These are phyloP conservation scores for Sebastes hopkinsi DNA, from an alignment of 2,797 vertebrate genomes.

Conservation along the genomic window DNA sequence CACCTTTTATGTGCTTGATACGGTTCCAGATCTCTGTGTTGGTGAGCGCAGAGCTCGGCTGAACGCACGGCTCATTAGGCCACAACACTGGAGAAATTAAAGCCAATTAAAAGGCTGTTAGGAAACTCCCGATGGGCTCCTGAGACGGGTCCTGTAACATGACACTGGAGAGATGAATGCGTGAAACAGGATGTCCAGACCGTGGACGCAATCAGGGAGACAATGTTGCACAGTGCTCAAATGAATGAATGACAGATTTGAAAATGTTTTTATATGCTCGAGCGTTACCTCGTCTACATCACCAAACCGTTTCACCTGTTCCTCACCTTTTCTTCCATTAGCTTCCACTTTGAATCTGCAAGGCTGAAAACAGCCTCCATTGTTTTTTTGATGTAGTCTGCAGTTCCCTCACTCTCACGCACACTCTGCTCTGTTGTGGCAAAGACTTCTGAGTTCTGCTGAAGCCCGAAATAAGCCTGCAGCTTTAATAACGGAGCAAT, in stretches of 20 bases:
- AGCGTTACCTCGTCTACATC: not conserved
- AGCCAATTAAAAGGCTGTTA: slow-evolving; percentile 59
- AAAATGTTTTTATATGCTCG: not conserved
- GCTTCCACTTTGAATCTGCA: not conserved
- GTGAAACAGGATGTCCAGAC: slow-evolving; percentile 1
- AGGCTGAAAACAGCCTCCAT: slow-evolving; percentile 20
- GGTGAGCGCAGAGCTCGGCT: slow-evolving; percentile 11
- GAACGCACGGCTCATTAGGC: slow-evolving; percentile 43
- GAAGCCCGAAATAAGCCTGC: slow-evolving; percentile 57
- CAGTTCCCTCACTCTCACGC: slow-evolving; percentile 34
- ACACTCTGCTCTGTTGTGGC: slow-evolving; percentile 55
- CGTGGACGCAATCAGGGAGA: slow-evolving; percentile 10
- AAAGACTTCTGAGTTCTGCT: slow-evolving; percentile 35
- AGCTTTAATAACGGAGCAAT: slow-evolving; percentile 68
- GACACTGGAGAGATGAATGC: slow-evolving; percentile 33
- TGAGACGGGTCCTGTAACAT: slow-evolving; percentile 40
- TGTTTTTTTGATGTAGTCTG: slow-evolving; percentile 40
- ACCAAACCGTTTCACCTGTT: slow-evolving; percentile 21
- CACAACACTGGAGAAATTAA: slow-evolving; percentile 58
- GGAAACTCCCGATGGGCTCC: slow-evolving; percentile 30
- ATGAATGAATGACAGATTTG: not conserved
- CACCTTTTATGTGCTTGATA: slow-evolving; percentile 24
- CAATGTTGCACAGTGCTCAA: not conserved
- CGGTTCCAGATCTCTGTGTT: slow-evolving; percentile 23
- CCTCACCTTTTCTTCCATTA: not conserved